Percentiles rank a stretch among this genome's conserved stretches.
Evolutionary conservation across 1,140 invertebrate genomes (phyloP).

Genomic region (Leptinotarsa undecemlineata): DNA sequence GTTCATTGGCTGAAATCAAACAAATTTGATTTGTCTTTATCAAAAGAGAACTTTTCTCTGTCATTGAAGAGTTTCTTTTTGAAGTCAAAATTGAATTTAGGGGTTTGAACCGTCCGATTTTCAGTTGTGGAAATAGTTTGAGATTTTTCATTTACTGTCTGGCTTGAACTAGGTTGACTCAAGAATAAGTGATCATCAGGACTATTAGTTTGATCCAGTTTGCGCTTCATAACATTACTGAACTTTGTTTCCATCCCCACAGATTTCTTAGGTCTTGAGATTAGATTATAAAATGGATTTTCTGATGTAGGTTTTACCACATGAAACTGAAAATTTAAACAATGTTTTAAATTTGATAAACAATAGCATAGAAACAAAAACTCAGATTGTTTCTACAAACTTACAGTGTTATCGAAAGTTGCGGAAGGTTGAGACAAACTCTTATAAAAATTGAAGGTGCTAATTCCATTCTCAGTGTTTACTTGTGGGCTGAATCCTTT

Average conservation of each 20-base stretch:
- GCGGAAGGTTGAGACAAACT: neutral
- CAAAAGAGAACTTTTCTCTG: conserved; percentile 24
- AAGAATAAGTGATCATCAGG: neutral
- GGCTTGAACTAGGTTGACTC: neutral
- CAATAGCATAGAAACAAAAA: too few species aligned
- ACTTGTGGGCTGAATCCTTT: neutral
- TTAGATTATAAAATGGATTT: neutral
- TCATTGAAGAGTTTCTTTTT: conserved; percentile 16
- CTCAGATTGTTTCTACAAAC: neutral
- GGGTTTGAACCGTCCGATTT: neutral
- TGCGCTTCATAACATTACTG: neutral
- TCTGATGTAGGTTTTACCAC: neutral
- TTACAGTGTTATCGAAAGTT: neutral
- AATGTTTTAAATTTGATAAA: too few species aligned
- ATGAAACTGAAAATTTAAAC: neutral
- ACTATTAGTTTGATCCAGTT: conserved; percentile 1
- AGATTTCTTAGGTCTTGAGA: neutral
- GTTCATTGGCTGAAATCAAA: conserved; percentile 23
- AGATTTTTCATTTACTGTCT: neutral
- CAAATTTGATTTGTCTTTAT: conserved; percentile 17
- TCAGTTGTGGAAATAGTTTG: neutral
- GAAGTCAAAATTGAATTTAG: conserved; percentile 15
- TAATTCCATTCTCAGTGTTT: neutral
- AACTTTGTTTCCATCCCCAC: neutral
- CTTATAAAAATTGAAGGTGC: neutral